Base-by-base conservation (phyloP, 1,140 invertebrate genomes). In the Conus ventricosus region DNA sequence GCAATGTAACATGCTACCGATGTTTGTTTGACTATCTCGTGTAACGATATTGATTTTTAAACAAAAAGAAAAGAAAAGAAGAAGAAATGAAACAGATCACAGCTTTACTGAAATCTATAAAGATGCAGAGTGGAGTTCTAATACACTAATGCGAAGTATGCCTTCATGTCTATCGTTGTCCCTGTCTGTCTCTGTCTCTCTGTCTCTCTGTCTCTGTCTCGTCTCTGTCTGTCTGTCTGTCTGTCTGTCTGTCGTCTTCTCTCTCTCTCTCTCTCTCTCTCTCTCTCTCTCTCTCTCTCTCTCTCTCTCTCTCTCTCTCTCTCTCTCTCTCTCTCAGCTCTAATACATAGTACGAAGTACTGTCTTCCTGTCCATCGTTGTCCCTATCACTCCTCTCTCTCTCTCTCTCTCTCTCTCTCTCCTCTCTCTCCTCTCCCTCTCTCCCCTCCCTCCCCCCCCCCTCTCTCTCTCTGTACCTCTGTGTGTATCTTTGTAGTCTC, bases 281-380 rank as follows among this genome's bases (percentile, higher is more conserved):
- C 85, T 75, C 23, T 60, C 84, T 60, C 55, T 60, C 84, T 15
- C 84, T 7, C 60, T 11, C 84, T 67, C 60, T 67, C 54, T 85
- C 84, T 85, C 39, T 85, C 84, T 85, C 13, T 85, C 84, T 85
- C 39, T 85, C 27, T n/a, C 51, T 55, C 78, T 80, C 25, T 80
- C 78, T 80, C 25, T 80, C 78, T 80, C 25, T 80, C 78, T 63
- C 60, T 63, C 39, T 39, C 39, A n/a, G n/a, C n/a, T n/a, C n/a
- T n/a, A n/a, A n/a, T n/a, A n/a, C n/a, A n/a, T n/a, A n/a, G n/a
- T n/a, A n/a, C n/a, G n/a, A n/a, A n/a, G n/a, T n/a, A n/a, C n/a
- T n/a, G n/a, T n/a, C n/a, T n/a, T n/a, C n/a, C n/a, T n/a, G n/a
- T n/a, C n/a, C n/a, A n/a, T n/a, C n/a, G n/a, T n/a, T n/a, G n/a